These are phyloP conservation scores for Meles meles DNA, from an alignment of 2,113 vertebrate genomes.

Conservation along the genomic window DNA sequence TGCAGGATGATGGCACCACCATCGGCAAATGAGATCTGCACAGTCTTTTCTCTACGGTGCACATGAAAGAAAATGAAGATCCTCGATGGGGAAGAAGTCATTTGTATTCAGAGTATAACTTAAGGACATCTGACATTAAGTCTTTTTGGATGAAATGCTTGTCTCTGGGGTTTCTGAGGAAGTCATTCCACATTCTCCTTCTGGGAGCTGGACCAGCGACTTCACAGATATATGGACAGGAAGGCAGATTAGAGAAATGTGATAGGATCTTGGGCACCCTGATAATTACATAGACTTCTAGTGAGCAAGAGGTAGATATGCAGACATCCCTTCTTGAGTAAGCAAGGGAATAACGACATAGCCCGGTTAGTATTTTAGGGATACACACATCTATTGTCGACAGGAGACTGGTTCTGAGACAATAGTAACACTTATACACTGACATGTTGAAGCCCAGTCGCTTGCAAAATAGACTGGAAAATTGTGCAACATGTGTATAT, in stretches of 20 bases:
- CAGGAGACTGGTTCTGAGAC: neutral
- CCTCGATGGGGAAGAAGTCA: neutral
- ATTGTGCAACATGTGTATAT: neutral
- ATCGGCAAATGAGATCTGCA: neutral
- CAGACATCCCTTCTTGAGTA: neutral
- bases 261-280: neutral
- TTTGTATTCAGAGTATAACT: neutral
- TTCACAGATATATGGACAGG: neutral
- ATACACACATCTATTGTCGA: neutral
- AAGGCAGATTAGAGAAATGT: neutral
- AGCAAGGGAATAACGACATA: neutral
- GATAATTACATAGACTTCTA: neutral
- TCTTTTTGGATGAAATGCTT: neutral
- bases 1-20: neutral
- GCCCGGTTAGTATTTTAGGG: neutral
- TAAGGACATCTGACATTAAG: neutral
- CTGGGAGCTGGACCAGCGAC: neutral
- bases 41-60: neutral
- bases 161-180: neutral
- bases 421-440: neutral
- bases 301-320: neutral
- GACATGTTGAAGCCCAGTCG: neutral
- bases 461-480: neutral
- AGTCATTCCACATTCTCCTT: neutral
- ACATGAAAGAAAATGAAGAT: neutral